Evolutionary conservation across 2,113 vertebrate species (phyloP).

Genomic region (Rhinichthys klamathensis): DNA sequence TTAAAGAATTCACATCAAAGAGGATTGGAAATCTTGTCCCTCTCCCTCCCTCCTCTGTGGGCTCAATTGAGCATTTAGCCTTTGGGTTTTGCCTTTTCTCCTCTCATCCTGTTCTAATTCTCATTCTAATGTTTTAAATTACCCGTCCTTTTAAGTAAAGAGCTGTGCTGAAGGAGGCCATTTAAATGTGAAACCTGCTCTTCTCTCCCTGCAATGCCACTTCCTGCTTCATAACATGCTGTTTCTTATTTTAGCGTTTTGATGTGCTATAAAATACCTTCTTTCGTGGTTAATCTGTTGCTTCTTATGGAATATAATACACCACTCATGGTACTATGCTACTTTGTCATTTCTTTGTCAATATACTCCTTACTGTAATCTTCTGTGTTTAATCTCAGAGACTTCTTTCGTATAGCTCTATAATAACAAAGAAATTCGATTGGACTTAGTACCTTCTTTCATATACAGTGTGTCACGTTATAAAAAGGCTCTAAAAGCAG

Average conservation of each 20-base stretch:
- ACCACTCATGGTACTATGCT: not conserved
- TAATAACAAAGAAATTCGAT: not conserved
- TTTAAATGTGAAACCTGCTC: conserved; percentile 26
- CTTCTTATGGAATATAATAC: not conserved
- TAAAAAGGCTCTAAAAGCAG: no score
- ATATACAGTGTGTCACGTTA: no score
- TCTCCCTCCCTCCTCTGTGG: conserved; percentile 58
- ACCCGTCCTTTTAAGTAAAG: conserved; percentile 38
- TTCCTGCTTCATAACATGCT: not conserved
- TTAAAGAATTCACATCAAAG: conserved; percentile 77
- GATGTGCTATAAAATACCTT: not conserved
- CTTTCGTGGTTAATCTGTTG: not conserved
- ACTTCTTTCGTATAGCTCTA: not conserved
- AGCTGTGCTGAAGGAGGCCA: conserved; percentile 33
- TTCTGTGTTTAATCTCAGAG: not conserved
- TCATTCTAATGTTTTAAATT: conserved; percentile 39
- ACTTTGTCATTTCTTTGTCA: not conserved
- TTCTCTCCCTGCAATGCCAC: not conserved
- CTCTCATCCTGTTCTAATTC: conserved; percentile 27
- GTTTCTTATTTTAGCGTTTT: conserved; percentile 6
- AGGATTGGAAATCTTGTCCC: conserved; percentile 56
- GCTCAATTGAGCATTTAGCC: conserved; percentile 64
- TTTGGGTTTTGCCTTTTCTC: conserved; percentile 51
- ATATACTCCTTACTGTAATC: not conserved
- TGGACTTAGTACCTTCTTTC: not conserved